phyloP scores from a whole-genome alignment of 2,888 invertebrate species.

The Himalopsyche tibetana region DNA sequence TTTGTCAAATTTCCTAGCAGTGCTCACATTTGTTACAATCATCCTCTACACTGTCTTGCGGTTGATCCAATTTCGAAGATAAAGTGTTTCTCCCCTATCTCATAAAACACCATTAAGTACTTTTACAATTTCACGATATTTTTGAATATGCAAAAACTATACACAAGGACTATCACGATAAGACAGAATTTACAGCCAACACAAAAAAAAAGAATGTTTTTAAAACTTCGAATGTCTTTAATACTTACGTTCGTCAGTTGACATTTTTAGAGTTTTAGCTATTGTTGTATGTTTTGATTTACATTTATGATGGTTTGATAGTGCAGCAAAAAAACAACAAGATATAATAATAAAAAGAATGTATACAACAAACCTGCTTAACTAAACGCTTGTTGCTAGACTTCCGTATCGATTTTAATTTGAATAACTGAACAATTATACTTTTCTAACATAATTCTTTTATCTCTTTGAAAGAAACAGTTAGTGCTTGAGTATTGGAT shows the following conservation, averaged over 20 bases:
- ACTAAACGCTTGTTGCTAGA: too few species aligned
- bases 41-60: neutral
- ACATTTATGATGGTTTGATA: too few species aligned
- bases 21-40: neutral
- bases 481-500: too few species aligned
- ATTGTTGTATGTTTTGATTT: neutral
- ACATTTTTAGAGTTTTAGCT: neutral
- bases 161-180: neutral
- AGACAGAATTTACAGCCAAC: neutral
- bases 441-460: too few species aligned
- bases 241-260: neutral
- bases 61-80: slow-evolving; percentile 25
- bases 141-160: slow-evolving; percentile 4
- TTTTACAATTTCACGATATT: slow-evolving; percentile 6
- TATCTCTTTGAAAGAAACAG: too few species aligned
- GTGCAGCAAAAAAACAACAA: too few species aligned
- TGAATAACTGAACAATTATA: too few species aligned
- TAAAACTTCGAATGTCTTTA: neutral
- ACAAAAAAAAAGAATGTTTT: slow-evolving; percentile 3
- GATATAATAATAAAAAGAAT: too few species aligned
- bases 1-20: neutral
- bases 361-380: too few species aligned
- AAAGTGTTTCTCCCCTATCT: slow-evolving; percentile 30
- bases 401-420: too few species aligned
- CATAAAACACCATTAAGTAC: slow-evolving; percentile 26